Evolutionary conservation across 2,113 vertebrate genomes (phyloP), one percentile per base, ranked within the genome.

Genomic region (Eptesicus fuscus): DNA sequence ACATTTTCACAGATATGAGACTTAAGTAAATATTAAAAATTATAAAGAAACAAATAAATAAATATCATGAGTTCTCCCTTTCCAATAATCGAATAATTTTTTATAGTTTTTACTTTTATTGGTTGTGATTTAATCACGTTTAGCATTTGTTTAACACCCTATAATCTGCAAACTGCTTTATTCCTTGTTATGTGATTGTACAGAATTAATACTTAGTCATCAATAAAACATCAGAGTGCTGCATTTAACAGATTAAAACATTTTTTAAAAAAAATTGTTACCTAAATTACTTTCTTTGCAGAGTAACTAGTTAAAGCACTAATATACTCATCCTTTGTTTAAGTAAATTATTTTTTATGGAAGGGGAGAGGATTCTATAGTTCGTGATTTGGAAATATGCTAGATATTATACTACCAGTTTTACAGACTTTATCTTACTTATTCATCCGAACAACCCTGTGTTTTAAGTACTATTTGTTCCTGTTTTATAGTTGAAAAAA

Each of bases 11-110:
- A 93, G 61, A 71, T 73, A 9, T 85, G 28, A 94, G 47, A 37
- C 82, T 95, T 73, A 85, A 73, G 16, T 83, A 86, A n/a, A 90
- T 22, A 69, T 44, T 51, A 76, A 92, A 87, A 88, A 65, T 37
- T 37, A 76, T 30, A 47, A 65, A 65, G 0, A 76, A 76, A 47
- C 14, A 47, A 32, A 47, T 89, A 47, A 32, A 47, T 89, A 67
- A 95, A 82, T 82, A 42, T 4, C 14, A 82, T 1, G 5, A 9
- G n/a, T 89, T 83, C 7, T 90, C 8, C 17, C 4, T 73, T 85
- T 79, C 9, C 25, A 95, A 86, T 7, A 90, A 53, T 53, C 51
- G 18, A 53, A 53, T 53, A 53, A 92, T 42, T 86, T 93, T 86
- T 47, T 49, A 49, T 51, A 44, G 32, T 86, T 87, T 95, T 77